Evolutionary conservation across 2,888 invertebrate species (phyloP).

Genomic region (Beris chalybata): DNA sequence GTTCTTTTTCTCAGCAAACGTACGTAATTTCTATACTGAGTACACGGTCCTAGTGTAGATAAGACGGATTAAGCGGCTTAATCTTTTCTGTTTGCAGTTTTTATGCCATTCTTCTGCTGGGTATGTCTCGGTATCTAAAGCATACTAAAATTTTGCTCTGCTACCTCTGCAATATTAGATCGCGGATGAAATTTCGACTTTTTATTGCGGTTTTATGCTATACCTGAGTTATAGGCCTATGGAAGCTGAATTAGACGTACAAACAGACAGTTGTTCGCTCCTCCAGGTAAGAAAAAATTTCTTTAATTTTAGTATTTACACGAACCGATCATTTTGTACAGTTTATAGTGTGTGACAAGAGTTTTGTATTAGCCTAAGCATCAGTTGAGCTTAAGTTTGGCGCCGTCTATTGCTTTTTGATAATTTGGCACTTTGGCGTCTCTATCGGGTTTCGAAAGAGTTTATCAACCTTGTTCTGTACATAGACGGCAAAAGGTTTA

Average conservation of each 20-base stretch:
- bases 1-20: too few species aligned
- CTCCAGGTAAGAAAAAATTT: background rate
- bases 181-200: conserved; percentile 11
- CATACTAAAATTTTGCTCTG: background rate
- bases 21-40: too few species aligned
- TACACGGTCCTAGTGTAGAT: conserved; percentile 1
- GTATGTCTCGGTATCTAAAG: background rate
- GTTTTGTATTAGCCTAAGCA: conserved; percentile 24
- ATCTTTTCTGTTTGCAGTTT: conserved; percentile 1
- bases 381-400: conserved; percentile 21
- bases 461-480: conserved; percentile 21
- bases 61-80: conserved; percentile 16
- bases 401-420: conserved; percentile 17
- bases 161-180: conserved; percentile 15
- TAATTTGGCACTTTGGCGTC: conserved; percentile 15
- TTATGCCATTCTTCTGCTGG: background rate
- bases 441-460: conserved; percentile 1
- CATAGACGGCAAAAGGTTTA: background rate
- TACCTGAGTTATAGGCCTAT: background rate
- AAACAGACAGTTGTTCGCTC: conserved; percentile 9
- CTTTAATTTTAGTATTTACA: conserved; percentile 13
- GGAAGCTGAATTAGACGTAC: conserved; percentile 13
- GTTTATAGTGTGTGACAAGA: background rate
- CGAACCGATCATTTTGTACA: background rate
- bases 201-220: conserved; percentile 5